Evolutionary conservation across 2,888 invertebrate species (phyloP).

Genomic region (Drosophila mimica): DNA sequence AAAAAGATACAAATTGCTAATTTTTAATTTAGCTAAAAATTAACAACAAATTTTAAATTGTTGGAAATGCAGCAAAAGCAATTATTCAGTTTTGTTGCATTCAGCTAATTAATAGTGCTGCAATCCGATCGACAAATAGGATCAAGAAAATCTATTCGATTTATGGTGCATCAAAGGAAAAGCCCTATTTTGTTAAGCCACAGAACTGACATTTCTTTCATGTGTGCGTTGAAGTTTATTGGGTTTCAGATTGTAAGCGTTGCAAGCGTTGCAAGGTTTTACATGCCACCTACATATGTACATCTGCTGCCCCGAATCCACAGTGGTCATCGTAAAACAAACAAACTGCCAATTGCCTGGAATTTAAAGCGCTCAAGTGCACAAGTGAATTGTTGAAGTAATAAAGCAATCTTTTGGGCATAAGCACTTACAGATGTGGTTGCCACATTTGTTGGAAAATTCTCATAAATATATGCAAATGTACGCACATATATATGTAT

Average conservation of each 20-base stretch:
- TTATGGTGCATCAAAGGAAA: neutral
- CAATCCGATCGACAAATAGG: neutral
- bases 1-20: no score
- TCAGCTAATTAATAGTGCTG: neutral
- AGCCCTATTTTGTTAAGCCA: neutral
- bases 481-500: neutral
- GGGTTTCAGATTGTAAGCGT: neutral
- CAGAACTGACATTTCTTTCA: neutral
- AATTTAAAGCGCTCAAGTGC: constrained; percentile 2
- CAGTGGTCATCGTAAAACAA: neutral
- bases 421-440: constrained; percentile 5
- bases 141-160: neutral
- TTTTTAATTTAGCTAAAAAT: no score
- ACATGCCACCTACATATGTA: neutral
- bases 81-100: neutral
- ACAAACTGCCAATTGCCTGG: neutral
- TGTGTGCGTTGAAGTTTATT: neutral
- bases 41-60: no score
- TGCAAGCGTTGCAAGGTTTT: neutral
- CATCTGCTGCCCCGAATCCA: neutral
- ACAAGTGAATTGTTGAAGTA: neutral
- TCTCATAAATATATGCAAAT: neutral
- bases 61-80: no score
- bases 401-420: constrained; percentile 5
- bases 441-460: neutral